Base-by-base conservation (phyloP, 2,113 vertebrate species). In the Vireo altiloquus region DNA sequence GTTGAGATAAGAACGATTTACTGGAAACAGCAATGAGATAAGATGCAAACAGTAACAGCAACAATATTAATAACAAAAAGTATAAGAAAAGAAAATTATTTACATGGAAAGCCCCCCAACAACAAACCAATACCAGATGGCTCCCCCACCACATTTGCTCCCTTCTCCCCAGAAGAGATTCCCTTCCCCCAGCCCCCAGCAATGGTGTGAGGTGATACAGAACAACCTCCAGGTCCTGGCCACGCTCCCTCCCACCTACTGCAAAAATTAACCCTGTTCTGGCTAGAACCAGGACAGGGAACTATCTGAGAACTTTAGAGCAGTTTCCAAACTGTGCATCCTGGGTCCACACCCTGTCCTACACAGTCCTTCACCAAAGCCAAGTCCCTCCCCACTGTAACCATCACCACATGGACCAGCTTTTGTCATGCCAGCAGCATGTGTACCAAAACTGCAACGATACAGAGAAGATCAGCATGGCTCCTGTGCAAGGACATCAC, bases 371-470 rank as follows among this genome's bases (percentile, higher is more conserved):
- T 64, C 56, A 20, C 12, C 52, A 70, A 15, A 56, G 31, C 40
- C 22, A 65, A 71, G 23, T 53, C 20, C 53, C 65, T 49, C 27
- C 59, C 30, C 44, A 20, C 8, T 23, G 24, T 15, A 14, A 40
- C 9, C 52, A 68, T n/a, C 52, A 27, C 39, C 28, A 28, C 3
- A 71, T 1, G 15, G 35, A 37, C 3, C 56, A 70, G 44, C 20
- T 64, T 72, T 61, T 37, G 23, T 57, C 71, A n/a, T 10, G 83
- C 11, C 72, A 68, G 63, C 72, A 78, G 63, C 63, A 60, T 63
- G n/a, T 8, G 15, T 11, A 39, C 47, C 28, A 53, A 61, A 78
- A 24, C 5, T 46, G n/a, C 39, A 78, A 61, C 0, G 0, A 24
- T 7, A 19, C 33, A 69, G 47, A 28, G 27, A 37, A 28, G 19